Evolutionary conservation across 2,888 invertebrate species (phyloP).

Genomic region (Cryptosula pallasiana): DNA sequence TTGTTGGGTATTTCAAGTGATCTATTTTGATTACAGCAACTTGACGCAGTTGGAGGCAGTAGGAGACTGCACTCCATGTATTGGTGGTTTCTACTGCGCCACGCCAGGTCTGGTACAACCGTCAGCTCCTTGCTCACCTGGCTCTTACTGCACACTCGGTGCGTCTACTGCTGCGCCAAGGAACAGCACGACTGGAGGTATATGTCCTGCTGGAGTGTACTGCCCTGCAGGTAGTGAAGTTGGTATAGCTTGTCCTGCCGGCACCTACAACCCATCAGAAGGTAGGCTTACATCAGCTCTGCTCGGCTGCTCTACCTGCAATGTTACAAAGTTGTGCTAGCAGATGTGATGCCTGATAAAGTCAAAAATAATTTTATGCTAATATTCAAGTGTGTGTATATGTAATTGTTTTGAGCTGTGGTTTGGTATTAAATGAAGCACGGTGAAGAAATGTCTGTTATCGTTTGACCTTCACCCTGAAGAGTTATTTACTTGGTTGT

Average conservation of each 20-base stretch:
- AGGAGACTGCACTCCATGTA: constrained; percentile 40
- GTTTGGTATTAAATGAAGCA: too few relatives aligned
- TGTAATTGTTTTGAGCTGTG: too few relatives aligned
- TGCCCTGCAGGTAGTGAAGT: constrained; percentile 39
- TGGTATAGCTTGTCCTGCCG: constrained; percentile 39
- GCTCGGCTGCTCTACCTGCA: too few relatives aligned
- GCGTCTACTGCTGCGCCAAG: constrained; percentile 35
- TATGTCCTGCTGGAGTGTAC: constrained; percentile 40
- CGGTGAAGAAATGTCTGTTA: too few relatives aligned
- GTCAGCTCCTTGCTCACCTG: constrained; percentile 36
- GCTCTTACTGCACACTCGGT: constrained; percentile 38
- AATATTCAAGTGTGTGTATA: too few relatives aligned
- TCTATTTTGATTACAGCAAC: constrained; percentile 32
- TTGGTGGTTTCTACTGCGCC: constrained; percentile 43
- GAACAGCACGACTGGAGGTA: constrained; percentile 37
- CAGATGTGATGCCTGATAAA: too few relatives aligned
- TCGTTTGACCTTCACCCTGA: too few relatives aligned
- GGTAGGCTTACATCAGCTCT: too few relatives aligned
- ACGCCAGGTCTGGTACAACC: constrained; percentile 36
- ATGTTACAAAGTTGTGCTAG: too few relatives aligned
- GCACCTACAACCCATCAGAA: constrained; percentile 41
- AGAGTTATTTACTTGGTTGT: too few relatives aligned
- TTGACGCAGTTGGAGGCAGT: constrained; percentile 34
- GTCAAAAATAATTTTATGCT: too few relatives aligned
- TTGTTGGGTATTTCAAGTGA: too few relatives aligned